Evolutionary conservation across 2,888 invertebrate genomes (phyloP).

Genomic region (Smittia sp.): DNA sequence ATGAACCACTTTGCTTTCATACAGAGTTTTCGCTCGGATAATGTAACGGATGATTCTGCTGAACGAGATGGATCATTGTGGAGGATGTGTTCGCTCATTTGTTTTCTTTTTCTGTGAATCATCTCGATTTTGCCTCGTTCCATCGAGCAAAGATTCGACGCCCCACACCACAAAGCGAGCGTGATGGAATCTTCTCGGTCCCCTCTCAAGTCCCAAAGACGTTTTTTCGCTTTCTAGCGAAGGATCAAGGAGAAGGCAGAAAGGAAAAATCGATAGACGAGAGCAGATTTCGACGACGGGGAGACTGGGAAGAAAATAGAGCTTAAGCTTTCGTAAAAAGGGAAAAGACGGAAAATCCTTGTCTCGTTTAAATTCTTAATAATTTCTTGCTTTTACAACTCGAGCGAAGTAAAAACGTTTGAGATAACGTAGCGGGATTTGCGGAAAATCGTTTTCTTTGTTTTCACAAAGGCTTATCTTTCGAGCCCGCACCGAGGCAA

Average conservation of each 20-base stretch:
- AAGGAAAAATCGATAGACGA: neutral
- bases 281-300: conserved; percentile 14
- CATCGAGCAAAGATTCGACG: neutral
- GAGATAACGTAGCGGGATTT: conserved; percentile 3
- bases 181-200: neutral
- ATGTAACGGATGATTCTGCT: neutral
- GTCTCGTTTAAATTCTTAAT: neutral
- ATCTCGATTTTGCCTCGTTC: conserved; percentile 30
- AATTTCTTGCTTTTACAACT: conserved; percentile 10
- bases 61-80: conserved; percentile 4
- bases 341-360: neutral
- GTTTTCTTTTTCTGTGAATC: conserved; percentile 30
- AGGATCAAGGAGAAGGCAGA: neutral
- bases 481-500: neutral
- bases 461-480: conserved; percentile 5
- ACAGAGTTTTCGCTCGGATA: neutral
- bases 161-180: neutral
- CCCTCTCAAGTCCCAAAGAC: neutral
- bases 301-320: neutral
- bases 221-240: neutral
- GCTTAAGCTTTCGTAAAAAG: neutral
- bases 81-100: conserved; percentile 25
- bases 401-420: neutral
- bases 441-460: neutral
- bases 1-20: neutral